These are phyloP conservation scores for Itoplectis maculator DNA, from an alignment of 2,888 invertebrate genomes.

Conservation along the genomic window DNA sequence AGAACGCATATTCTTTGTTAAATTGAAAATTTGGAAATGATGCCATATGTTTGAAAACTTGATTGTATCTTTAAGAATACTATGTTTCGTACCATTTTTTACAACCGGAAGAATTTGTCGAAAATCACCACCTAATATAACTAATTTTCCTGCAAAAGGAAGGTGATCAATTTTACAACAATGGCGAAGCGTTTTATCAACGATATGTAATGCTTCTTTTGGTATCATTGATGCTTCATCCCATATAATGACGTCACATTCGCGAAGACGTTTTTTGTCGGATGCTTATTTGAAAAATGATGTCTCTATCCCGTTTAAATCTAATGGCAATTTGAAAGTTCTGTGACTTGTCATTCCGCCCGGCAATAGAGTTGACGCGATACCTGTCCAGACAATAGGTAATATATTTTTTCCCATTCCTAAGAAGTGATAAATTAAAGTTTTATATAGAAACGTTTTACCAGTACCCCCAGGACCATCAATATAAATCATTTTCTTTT, in stretches of 20 bases:
- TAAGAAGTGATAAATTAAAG: conserved; percentile 37
- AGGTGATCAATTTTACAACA: conserved; percentile 27
- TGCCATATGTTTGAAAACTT: conserved; percentile 23
- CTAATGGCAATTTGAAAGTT: conserved; percentile 48
- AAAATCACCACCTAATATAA: conserved; percentile 46
- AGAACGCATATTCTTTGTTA: conserved; percentile 43
- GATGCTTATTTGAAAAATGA: conserved; percentile 34
- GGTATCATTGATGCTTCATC: conserved; percentile 46
- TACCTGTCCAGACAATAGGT: conserved; percentile 45
- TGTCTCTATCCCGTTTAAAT: conserved; percentile 24
- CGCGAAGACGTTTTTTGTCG: conserved; percentile 33
- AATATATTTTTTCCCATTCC: conserved; percentile 38
- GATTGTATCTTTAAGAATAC: conserved; percentile 25
- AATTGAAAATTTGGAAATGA: conserved; percentile 19
- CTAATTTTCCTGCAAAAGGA: conserved; percentile 38
- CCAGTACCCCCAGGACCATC: conserved; percentile 47
- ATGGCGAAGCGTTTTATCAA: conserved; percentile 45
- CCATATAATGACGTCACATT: conserved; percentile 35
- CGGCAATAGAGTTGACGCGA: conserved; percentile 24
- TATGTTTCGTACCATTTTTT: conserved; percentile 12
- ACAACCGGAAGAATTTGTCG: conserved; percentile 39
- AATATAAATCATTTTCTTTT: conserved; percentile 18
- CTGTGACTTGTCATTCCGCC: conserved; percentile 46
- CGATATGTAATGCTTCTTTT: conserved; percentile 32
- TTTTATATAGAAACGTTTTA: conserved; percentile 55